Base-by-base conservation (phyloP, 2,113 vertebrate genomes). In the Cynopterus brachyotis region DNA sequence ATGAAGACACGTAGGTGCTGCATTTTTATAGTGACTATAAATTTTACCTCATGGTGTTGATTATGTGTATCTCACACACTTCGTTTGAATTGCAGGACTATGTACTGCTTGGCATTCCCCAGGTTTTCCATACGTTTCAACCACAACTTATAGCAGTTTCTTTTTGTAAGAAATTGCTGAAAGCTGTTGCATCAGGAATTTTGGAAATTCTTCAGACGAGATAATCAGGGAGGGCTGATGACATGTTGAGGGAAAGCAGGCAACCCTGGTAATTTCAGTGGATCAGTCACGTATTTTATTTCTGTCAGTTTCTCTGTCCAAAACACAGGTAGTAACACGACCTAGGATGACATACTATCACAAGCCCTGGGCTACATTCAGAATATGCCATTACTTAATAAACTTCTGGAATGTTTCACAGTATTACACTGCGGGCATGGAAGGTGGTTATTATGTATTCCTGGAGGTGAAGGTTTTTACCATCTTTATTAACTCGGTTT, bases 281-380 rank as follows among this genome's bases (percentile, higher is more conserved):
- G 70, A 92, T 97, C 94, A 94, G 94, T 97, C 28, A 0, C 28
- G 28, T 89, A 79, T 59, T 95, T 98, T 96, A 92, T 97, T 98
- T 96, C 76, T 97, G 64, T 95, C 89, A 88, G 96, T 94, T 97
- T 62, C 91, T 83, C 53, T 95, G 42, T 81, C 96, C 96, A 45
- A 81, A 96, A 97, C 94, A 50, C 98, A 99, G 95, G 98, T 95
- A 97, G 82, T 87, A 97, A 98, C 98, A 98, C 19, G 97, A 98
- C 95, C 97, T 90, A 37, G 95, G 55, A 97, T 98, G 98, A 97
- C 94, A 97, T 95, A 95, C 97, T 96, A 92, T 95, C 64, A 32
- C 87, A 96, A 92, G 95, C 98, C 97, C 94, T 96, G 94, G 98
- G 98, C 98, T 96, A 67, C 89, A 78, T 98, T 86, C 90, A 96